These are phyloP conservation scores for Sterna hirundo DNA, from an alignment of 2,113 vertebrate genomes.

Conservation along the genomic window DNA sequence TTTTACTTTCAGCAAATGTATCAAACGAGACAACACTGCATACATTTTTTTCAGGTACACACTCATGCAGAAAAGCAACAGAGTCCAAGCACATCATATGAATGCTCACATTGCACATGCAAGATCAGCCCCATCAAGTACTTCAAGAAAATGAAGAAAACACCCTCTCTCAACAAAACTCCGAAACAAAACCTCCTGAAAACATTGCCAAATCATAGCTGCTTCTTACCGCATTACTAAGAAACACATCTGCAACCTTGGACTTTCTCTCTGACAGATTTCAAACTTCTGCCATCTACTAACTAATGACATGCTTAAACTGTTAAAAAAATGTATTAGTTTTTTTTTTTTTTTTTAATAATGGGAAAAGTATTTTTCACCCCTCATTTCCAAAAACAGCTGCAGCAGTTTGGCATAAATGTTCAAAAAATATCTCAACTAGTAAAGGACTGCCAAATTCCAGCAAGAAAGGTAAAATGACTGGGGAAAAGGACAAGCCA, in stretches of 20 bases:
- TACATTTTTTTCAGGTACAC: background rate
- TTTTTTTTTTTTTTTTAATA: background rate
- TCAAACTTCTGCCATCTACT: background rate
- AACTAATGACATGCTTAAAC: background rate
- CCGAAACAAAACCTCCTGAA: background rate
- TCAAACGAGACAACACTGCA: background rate
- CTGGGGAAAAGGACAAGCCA: background rate
- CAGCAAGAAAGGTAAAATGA: slow-evolving; percentile 14
- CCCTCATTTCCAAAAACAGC: background rate
- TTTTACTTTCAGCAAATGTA: background rate
- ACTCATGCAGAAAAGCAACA: background rate
- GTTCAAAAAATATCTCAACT: background rate
- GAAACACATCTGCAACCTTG: background rate
- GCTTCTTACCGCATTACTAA: background rate
- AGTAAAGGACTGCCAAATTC: slow-evolving; percentile 18
- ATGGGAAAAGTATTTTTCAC: slow-evolving; percentile 12
- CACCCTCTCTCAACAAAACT: background rate
- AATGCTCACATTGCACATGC: background rate
- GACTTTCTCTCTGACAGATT: background rate
- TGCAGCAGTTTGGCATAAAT: background rate
- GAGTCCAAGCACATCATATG: background rate
- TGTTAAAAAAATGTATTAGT: background rate
- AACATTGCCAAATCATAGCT: background rate
- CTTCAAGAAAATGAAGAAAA: background rate
- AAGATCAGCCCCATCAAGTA: background rate